These are phyloP conservation scores for Callipepla squamata DNA, from an alignment of 2,113 vertebrate species.

Conservation along the genomic window DNA sequence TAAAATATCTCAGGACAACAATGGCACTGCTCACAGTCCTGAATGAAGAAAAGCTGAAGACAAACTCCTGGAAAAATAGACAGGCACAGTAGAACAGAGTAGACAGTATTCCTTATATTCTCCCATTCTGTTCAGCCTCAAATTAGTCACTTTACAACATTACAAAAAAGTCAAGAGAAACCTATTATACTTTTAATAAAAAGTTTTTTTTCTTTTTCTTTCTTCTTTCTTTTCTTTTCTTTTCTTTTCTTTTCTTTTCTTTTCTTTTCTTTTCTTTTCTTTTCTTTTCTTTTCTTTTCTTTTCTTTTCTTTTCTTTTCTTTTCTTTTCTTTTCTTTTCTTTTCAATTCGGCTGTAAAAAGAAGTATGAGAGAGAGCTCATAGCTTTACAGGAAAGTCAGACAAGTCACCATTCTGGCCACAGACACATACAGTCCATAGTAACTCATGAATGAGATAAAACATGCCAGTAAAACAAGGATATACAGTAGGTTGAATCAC, in stretches of 20 bases:
- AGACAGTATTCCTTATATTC: not conserved
- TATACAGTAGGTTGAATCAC: not conserved
- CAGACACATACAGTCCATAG: constrained; percentile 6
- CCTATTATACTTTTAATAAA: not conserved
- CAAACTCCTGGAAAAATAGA: not conserved
- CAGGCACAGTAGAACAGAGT: not conserved
- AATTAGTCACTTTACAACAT: not conserved
- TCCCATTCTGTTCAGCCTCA: not conserved
- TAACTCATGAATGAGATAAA: not conserved
- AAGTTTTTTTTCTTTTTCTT: not conserved
- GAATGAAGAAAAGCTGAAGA: not conserved
- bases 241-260: too few species aligned
- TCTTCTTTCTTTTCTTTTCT: not conserved
- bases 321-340: not conserved
- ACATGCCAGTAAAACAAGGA: not conserved
- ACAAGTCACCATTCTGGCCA: not conserved
- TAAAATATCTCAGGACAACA: not conserved
- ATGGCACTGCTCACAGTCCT: not conserved
- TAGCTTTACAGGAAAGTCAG: not conserved
- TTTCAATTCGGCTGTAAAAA: not conserved
- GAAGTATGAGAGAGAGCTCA: not conserved
- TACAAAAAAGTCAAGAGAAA: not conserved
- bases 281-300: not conserved
- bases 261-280: not conserved
- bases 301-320: not conserved